Percentiles rank a stretch among this genome's conserved stretches.
These are phyloP conservation scores for Fistularia commersonii DNA, from an alignment of 2,797 vertebrate genomes.

Conservation along the genomic window DNA sequence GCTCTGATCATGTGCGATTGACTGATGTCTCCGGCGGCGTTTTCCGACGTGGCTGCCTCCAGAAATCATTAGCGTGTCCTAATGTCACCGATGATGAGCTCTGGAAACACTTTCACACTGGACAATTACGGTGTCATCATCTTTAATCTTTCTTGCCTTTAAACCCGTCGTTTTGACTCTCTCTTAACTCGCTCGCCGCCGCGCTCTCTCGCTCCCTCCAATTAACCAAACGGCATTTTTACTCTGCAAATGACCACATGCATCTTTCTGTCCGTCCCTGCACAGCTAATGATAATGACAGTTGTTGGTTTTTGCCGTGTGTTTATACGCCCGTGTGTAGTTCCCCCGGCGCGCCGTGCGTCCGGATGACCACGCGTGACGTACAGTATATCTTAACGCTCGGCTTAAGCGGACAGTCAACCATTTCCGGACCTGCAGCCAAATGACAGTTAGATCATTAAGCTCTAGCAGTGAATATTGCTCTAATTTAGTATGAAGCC, in stretches of 20 bases:
- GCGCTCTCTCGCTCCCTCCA: conserved; percentile 34
- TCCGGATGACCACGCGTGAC: conserved; percentile 39
- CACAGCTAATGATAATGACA: conserved; percentile 64
- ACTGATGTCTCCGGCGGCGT: conserved; percentile 41
- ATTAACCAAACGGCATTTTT: conserved; percentile 56
- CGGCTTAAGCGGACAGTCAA: conserved; percentile 58
- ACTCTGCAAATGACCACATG: conserved; percentile 58
- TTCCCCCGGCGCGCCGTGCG: conserved; percentile 21
- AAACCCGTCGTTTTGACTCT: conserved; percentile 15
- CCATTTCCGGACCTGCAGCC: conserved; percentile 53
- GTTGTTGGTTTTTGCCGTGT: conserved; percentile 16
- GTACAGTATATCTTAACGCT: conserved; percentile 47
- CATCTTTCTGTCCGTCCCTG: conserved; percentile 58
- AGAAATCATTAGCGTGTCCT: conserved; percentile 50
- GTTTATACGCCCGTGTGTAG: conserved; percentile 8
- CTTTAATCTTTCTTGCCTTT: conserved; percentile 52
- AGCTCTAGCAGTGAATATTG: conserved; percentile 34
- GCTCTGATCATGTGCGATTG: conserved; percentile 38
- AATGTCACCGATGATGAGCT: conserved; percentile 61
- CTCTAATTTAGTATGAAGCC: conserved; percentile 62
- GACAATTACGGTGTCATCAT: conserved; percentile 58
- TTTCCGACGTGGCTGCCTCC: conserved; percentile 34
- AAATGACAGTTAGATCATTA: conserved; percentile 67
- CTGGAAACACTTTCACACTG: conserved; percentile 45
- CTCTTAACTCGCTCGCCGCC: background rate